Percentiles rank a stretch among this genome's conserved stretches.
Conservation (phyloP, 1,140 invertebrate species). For the Drosophila busckii region DNA sequence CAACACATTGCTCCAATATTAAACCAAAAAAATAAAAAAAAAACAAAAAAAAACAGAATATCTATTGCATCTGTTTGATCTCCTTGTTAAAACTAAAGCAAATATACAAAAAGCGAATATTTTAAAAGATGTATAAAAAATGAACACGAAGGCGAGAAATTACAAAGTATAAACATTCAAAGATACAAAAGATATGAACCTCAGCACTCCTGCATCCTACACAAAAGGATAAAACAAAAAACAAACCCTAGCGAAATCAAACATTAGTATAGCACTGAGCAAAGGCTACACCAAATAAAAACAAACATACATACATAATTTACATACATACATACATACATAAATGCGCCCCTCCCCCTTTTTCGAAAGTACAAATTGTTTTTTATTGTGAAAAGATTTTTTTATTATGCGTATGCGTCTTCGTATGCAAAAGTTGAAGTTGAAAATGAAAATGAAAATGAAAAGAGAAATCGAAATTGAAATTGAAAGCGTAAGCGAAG, state of each 20-base stretch:
- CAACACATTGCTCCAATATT: no score
- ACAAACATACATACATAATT: constrained; percentile 23
- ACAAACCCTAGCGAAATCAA: constrained; percentile 68
- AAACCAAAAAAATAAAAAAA: no score
- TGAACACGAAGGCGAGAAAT: constrained; percentile 53
- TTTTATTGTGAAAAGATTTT: constrained; percentile 78
- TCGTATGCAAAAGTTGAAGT: constrained; percentile 43
- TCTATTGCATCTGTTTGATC: constrained; percentile 67
- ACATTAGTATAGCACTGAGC: constrained; percentile 33
- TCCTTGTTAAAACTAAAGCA: constrained; percentile 74
- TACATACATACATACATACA: constrained; percentile 30
- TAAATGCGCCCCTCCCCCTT: constrained; percentile 75
- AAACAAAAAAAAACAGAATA: constrained; percentile 38
- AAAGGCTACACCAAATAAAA: constrained; percentile 28
- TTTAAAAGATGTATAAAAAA: constrained; percentile 40
- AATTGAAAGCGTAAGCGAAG: constrained; percentile 25
- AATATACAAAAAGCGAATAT: constrained; percentile 57
- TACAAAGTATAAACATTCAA: constrained; percentile 73
- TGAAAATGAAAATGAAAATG: constrained; percentile 17
- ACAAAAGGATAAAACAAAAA: constrained; percentile 67
- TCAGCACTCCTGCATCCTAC: constrained; percentile 78
- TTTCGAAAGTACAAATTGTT: constrained; percentile 79
- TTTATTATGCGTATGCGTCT: constrained; percentile 48
- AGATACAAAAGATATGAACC: constrained; percentile 79
- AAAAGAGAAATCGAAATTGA: constrained; percentile 36